A percentile compares a stretch with the other conserved stretches of the same genome.
Conservation (phyloP, 2,888 invertebrate genomes). For the Drosophila testacea region DNA sequence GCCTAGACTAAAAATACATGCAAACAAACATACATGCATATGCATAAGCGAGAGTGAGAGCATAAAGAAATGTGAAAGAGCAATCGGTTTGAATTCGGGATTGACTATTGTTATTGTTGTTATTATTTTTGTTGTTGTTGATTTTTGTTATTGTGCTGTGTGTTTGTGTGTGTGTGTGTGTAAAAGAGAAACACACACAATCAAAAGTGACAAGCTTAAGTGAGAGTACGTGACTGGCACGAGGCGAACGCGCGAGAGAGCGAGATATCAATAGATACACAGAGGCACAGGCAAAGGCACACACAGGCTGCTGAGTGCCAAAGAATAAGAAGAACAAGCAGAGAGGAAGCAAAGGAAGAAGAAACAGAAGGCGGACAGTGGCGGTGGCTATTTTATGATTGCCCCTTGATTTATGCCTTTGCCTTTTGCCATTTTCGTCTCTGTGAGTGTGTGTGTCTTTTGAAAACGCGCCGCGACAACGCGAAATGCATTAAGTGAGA, state of each 20-base stretch:
- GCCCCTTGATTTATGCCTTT: slow-evolving; percentile 68
- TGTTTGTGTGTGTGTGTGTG: slow-evolving; percentile 11
- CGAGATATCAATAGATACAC: slow-evolving; percentile 30
- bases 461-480: slow-evolving; percentile 40
- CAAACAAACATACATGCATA: slow-evolving; percentile 22
- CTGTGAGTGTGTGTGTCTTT: slow-evolving; percentile 7
- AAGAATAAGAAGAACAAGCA: slow-evolving; percentile 12
- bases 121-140: slow-evolving; percentile 40
- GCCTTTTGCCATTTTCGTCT: slow-evolving; percentile 36
- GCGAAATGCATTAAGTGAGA: slow-evolving; percentile 65
- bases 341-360: slow-evolving; percentile 14
- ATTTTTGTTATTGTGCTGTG: slow-evolving; percentile 24
- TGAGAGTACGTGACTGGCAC: slow-evolving; percentile 37
- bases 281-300: neutral
- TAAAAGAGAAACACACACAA: slow-evolving; percentile 42
- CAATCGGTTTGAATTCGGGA: slow-evolving; percentile 52
- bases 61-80: slow-evolving; percentile 61
- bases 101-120: slow-evolving; percentile 24
- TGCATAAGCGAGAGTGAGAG: slow-evolving; percentile 22
- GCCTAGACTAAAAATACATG: slow-evolving; percentile 39
- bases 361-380: slow-evolving; percentile 18
- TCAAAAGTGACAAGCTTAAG: slow-evolving; percentile 19
- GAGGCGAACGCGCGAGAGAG: slow-evolving; percentile 39
- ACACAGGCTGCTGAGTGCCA: slow-evolving; percentile 3
- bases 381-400: slow-evolving; percentile 57